Evolutionary conservation across 2,797 vertebrate species (phyloP), one percentile per base, ranked within the genome.

Genomic region (Eidolon dupreanum): DNA sequence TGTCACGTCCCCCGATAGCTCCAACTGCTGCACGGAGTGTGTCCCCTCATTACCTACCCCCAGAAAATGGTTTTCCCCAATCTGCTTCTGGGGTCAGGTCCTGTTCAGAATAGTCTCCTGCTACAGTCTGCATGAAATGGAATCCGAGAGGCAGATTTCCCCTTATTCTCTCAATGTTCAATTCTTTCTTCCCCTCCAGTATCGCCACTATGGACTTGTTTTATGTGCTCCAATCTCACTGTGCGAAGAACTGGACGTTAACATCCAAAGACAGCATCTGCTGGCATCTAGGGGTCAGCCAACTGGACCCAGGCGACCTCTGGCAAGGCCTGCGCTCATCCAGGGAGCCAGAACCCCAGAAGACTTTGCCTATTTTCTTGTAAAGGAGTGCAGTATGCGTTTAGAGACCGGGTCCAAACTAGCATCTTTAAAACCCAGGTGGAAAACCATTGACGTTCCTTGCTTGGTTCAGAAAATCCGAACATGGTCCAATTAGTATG

Each of bases 21-120:
- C 9, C 9, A 3, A 51, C 13, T 59, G 33, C 22, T 22, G 1
- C 16, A 5, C 3, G 2, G 8, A 10, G 2, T 0, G 20, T 10
- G 2, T 43, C 49, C 38, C 4, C 22, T n/a, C 28, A 31, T 55
- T n/a, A 20, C 46, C 12, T 31, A 7, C 3, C 1, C 61, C 36
- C 70, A 33, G 46, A 22, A 13, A 31, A 57, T 4, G 26, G 22
- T 6, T n/a, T 51, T 73, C 46, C 43, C 31, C 38, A 12, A 3
- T 12, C 11, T 49, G 15, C 9, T 1, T 57, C 20, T 49, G 28
- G 26, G 36, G 2, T 26, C 38, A 24, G 0, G 7, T 9, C 20
- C 7, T 0, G 13, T 26, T 63, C 33, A 26, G 24, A 57, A 55
- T 5, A 5, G n/a, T 11, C 24, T 61, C 11, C 31, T 22, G 12